Base-by-base conservation (phyloP, 2,888 invertebrate species). In the Stegophylla sp. region DNA sequence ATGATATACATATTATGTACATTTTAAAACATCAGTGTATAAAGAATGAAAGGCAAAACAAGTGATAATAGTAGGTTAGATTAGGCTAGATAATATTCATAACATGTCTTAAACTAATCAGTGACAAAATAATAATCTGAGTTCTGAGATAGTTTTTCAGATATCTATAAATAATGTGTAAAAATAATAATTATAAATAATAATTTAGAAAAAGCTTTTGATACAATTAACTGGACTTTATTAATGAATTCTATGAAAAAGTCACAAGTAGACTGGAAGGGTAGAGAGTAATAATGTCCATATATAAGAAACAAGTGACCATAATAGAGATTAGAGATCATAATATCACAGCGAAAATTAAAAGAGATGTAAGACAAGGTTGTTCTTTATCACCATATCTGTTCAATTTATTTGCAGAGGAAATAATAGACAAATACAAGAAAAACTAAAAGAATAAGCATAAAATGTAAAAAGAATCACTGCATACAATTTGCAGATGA, bases 171-270 rank as follows among this genome's bases (percentile, higher is more conserved):
- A n/a, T n/a, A n/a, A n/a, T n/a, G n/a, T n/a, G n/a, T n/a, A n/a
- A n/a, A n/a, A n/a, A n/a, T n/a, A n/a, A n/a, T n/a, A n/a, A n/a
- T n/a, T n/a, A n/a, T n/a, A n/a, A n/a, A n/a, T n/a, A n/a, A n/a
- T n/a, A n/a, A n/a, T n/a, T n/a, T 34, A 34, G 34, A 34, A 34
- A 34, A 34, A 34, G 34, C 34, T 34, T 34, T 34, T 34, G 34
- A 34, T 7, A 34, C 34, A 5, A 7, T 34, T 7, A 34, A 34
- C 34, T 87, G 98, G 89, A 89, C 20, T 1, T 15, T 34, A 15
- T 13, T 63, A 34, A 63, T 63, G 34, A 63, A 63, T 34, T 34
- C 63, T 63, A 63, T 63, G 34, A 34, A 43, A 43, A 66, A 66
- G 20, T 1, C 20, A 66, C 63, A 20, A 66, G 20, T 66, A 66